Conservation (phyloP, 2,113 vertebrate genomes). For the Trogon melanurus region DNA sequence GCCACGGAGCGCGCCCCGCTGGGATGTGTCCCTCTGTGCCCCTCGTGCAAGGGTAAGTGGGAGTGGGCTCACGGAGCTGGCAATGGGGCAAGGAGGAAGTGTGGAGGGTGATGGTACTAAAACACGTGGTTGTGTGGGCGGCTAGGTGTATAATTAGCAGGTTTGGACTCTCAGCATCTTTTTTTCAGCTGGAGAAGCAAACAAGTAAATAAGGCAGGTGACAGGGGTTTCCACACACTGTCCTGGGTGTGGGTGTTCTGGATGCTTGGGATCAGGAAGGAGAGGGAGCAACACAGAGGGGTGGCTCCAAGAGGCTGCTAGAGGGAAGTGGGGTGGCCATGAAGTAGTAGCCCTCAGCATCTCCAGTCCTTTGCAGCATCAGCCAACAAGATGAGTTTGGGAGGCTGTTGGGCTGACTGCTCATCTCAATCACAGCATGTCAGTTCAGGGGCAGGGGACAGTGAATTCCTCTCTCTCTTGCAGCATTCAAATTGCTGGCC, state of each 20-base stretch:
- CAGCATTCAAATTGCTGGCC: neutral
- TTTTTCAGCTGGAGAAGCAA: neutral
- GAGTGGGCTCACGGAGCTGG: neutral
- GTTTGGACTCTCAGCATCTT: neutral
- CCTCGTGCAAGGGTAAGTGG: neutral
- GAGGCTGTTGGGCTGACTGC: neutral
- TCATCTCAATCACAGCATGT: neutral
- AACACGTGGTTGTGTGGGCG: neutral
- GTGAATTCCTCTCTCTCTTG: neutral
- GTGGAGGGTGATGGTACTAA: neutral
- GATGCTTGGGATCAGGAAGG: neutral
- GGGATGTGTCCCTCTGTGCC: neutral
- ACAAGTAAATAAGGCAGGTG: neutral
- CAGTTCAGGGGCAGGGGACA: neutral
- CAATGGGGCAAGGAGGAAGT: neutral
- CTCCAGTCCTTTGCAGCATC: neutral
- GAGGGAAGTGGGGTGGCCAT: neutral
- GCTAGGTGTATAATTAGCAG: constrained; percentile 32
- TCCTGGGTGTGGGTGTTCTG: neutral
- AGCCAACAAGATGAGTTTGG: neutral
- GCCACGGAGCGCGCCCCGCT: neutral
- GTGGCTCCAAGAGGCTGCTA: neutral
- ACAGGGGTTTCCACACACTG: neutral
- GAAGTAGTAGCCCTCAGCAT: neutral
- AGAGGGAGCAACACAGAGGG: neutral